phyloP scores from a whole-genome alignment of 2,888 invertebrate species.

The Ornithoptera priamus region DNA sequence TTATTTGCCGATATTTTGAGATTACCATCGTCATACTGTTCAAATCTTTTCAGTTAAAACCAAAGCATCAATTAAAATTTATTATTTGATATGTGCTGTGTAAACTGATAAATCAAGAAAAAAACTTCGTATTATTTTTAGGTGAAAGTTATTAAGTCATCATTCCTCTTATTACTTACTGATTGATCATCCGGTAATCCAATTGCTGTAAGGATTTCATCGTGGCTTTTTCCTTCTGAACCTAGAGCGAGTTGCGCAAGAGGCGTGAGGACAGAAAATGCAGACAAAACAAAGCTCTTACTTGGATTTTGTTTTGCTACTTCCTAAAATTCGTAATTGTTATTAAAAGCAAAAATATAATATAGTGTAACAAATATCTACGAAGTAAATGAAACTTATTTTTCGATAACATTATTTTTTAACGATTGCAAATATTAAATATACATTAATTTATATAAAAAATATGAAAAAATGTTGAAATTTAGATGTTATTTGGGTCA shows the following conservation, averaged over 20 bases:
- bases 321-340: slow-evolving; percentile 46
- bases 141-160: no score
- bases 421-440: no score
- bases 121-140: no score
- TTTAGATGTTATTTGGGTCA: no score
- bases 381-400: not conserved
- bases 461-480: no score
- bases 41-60: no score
- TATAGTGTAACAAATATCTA: not conserved
- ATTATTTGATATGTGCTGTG: not conserved
- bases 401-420: no score
- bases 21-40: no score
- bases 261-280: slow-evolving; percentile 67
- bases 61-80: not conserved
- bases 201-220: slow-evolving; percentile 55
- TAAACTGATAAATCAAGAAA: not conserved
- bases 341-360: not conserved
- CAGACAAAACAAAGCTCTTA: slow-evolving; percentile 65
- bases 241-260: slow-evolving; percentile 61
- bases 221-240: slow-evolving; percentile 57
- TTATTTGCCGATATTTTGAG: no score
- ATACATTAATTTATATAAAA: no score
- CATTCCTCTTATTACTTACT: slow-evolving; percentile 32
- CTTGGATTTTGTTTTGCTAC: slow-evolving; percentile 46
- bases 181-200: slow-evolving; percentile 55